Conservation (phyloP, 2,888 invertebrate genomes). For the Tipula lateralis region DNA sequence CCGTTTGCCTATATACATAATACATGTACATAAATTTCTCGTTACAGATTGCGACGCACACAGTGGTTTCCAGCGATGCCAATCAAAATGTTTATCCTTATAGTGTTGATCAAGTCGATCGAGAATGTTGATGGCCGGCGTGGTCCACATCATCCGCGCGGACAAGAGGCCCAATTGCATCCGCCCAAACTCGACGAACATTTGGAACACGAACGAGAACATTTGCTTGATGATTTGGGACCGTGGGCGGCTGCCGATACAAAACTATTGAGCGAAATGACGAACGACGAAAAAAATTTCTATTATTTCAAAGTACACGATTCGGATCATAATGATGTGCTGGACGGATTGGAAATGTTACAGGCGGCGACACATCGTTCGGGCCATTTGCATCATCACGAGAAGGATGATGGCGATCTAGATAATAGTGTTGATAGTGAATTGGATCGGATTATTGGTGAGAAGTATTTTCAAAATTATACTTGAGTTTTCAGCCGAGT, state of each 20-base stretch:
- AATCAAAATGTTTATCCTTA: not conserved
- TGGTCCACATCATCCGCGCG: constrained; percentile 65
- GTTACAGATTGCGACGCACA: not conserved
- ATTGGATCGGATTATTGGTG: constrained; percentile 26
- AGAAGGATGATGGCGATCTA: constrained; percentile 54
- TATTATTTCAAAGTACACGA: constrained; percentile 65
- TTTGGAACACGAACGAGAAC: constrained; percentile 72
- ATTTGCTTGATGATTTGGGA: constrained; percentile 71
- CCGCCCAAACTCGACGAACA: constrained; percentile 59
- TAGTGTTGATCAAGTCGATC: not conserved
- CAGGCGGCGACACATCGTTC: constrained; percentile 50
- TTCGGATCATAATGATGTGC: constrained; percentile 78
- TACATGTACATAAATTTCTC: no score
- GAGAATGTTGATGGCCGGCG: constrained; percentile 39
- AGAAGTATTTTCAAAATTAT: no score
- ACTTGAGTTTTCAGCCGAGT: no score
- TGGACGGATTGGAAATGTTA: constrained; percentile 86
- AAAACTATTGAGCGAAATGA: constrained; percentile 64
- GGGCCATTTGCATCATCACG: constrained; percentile 58
- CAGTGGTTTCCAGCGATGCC: not conserved
- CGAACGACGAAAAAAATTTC: constrained; percentile 65
- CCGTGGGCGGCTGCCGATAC: constrained; percentile 57
- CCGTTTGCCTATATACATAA: no score
- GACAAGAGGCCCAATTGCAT: constrained; percentile 53
- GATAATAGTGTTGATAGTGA: constrained; percentile 45